Percentiles rank a stretch among this genome's conserved stretches.
Evolutionary conservation across 2,113 vertebrate species (phyloP).

Genomic region (Oceanites oceanicus): DNA sequence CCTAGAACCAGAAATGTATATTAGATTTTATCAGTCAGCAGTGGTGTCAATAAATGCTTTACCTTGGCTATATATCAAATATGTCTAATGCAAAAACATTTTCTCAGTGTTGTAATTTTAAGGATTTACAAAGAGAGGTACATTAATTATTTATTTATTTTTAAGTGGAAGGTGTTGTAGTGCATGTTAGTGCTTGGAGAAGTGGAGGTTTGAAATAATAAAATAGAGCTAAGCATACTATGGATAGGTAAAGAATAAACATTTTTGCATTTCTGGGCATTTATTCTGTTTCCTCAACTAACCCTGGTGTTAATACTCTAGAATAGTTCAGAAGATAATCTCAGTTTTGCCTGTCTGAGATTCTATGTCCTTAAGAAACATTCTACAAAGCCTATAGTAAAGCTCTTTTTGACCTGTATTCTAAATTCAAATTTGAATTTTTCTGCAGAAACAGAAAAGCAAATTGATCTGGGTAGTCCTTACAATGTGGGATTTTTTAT

Average conservation of each 20-base stretch:
- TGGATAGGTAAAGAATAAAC: not conserved
- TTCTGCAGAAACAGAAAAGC: not conserved
- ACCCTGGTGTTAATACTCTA: not conserved
- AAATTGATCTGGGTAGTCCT: not conserved
- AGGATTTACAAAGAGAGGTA: conserved; percentile 7
- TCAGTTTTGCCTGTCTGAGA: not conserved
- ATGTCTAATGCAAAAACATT: not conserved
- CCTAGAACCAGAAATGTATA: not conserved
- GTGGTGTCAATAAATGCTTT: conserved; percentile 14
- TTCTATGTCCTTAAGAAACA: not conserved
- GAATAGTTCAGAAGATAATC: not conserved
- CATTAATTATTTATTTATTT: not conserved
- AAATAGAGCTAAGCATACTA: not conserved
- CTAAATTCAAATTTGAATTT: not conserved
- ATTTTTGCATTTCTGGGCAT: not conserved
- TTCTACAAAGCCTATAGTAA: not conserved
- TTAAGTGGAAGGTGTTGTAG: not conserved
- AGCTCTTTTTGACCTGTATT: not conserved
- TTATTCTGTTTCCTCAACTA: not conserved
- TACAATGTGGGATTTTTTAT: not conserved
- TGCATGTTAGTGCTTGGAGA: not conserved
- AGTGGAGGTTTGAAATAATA: not conserved
- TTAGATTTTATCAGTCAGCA: not conserved
- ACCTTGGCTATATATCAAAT: not conserved
- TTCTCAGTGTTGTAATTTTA: conserved; percentile 11